Evolutionary conservation across 2,797 vertebrate species (phyloP).

Genomic region (Xenops minutus): DNA sequence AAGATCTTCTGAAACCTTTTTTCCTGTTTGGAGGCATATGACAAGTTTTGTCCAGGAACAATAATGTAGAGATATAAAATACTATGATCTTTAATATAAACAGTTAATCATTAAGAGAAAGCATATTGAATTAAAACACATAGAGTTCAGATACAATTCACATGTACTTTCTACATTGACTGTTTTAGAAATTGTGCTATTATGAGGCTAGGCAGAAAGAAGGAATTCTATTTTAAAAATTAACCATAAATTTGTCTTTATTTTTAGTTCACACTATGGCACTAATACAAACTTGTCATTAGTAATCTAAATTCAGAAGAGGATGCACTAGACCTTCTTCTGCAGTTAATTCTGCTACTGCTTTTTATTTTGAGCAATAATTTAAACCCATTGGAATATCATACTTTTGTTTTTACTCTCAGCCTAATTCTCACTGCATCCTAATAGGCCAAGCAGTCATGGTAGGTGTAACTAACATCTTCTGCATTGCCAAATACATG

Average conservation of each 20-base stretch:
- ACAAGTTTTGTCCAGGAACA: neutral
- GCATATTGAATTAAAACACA: neutral
- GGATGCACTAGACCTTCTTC: neutral
- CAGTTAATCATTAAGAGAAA: neutral
- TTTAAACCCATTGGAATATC: neutral
- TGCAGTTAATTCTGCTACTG: neutral
- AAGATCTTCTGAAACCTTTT: neutral
- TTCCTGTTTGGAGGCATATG: neutral
- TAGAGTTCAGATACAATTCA: neutral
- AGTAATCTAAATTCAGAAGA: neutral
- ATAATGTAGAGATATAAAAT: neutral
- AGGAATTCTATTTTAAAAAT: neutral
- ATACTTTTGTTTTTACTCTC: conserved; percentile 14
- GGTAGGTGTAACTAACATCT: neutral
- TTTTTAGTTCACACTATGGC: neutral
- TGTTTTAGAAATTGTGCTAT: neutral
- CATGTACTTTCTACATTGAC: neutral
- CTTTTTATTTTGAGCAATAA: neutral
- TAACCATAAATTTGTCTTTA: neutral
- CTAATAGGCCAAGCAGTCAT: conserved; percentile 16
- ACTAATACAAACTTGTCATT: neutral
- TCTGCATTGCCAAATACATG: neutral
- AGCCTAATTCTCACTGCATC: conserved; percentile 62
- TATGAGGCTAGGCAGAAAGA: neutral
- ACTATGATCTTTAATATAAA: neutral